Percentiles rank a stretch among this genome's conserved stretches.
Evolutionary conservation across 35 echinoderm and acorn worm species (phyloP).

Genomic region (Apostichopus parvimensis): DNA sequence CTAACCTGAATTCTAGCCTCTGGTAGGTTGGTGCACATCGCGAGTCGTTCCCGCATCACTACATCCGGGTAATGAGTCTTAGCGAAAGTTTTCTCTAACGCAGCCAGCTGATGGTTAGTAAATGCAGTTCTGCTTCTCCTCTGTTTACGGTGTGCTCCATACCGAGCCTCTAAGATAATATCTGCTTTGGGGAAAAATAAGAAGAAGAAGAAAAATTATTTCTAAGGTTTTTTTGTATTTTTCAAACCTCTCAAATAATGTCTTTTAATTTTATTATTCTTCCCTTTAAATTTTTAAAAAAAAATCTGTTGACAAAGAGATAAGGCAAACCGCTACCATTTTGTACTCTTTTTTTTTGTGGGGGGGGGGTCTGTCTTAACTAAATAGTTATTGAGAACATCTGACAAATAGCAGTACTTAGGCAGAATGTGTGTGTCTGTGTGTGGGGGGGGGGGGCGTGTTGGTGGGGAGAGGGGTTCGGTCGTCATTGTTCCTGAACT

Average conservation of each 20-base stretch:
- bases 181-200: slow-evolving; percentile 65
- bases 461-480: too few species aligned
- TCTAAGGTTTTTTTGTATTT: neutral
- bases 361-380: too few species aligned
- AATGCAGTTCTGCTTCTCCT: slow-evolving; percentile 97
- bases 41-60: slow-evolving; percentile 94
- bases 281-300: too few species aligned
- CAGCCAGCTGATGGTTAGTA: slow-evolving; percentile 96
- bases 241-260: neutral
- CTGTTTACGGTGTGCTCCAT: slow-evolving; percentile 96
- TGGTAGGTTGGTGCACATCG: slow-evolving; percentile 96
- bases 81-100: slow-evolving; percentile 91
- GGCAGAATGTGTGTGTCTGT: too few species aligned
- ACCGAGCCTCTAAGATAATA: slow-evolving; percentile 95
- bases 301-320: too few species aligned
- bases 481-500: too few species aligned
- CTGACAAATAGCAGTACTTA: too few species aligned
- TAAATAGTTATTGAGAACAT: too few species aligned
- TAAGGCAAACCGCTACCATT: too few species aligned
- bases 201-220: neutral
- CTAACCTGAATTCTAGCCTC: slow-evolving; percentile 93
- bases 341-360: too few species aligned
- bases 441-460: too few species aligned
- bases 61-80: slow-evolving; percentile 99
- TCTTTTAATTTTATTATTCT: neutral